Evolutionary conservation across 2,797 vertebrate genomes (phyloP).

Genomic region (Euphonia xanthogaster): DNA sequence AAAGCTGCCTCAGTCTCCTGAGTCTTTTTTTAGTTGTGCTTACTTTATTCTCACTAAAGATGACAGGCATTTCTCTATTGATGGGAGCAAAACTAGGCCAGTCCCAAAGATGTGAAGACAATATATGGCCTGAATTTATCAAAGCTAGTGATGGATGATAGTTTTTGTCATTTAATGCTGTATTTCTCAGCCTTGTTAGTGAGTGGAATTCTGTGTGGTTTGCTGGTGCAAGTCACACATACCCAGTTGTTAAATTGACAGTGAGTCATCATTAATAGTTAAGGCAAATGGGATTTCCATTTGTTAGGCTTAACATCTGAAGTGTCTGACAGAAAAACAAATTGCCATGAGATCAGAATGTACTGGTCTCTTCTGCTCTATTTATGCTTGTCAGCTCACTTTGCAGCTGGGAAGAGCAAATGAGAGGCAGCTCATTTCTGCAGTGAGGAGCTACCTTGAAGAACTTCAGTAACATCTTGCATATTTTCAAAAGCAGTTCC

Average conservation of each 20-base stretch:
- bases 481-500: background rate
- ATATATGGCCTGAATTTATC: background rate
- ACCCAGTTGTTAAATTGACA: background rate
- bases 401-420: background rate
- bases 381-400: conserved; percentile 2
- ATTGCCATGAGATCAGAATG: background rate
- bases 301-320: background rate
- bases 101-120: background rate
- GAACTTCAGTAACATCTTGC: background rate
- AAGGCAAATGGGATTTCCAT: background rate
- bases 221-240: background rate
- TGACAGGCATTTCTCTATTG: background rate
- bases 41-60: background rate
- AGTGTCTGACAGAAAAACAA: conserved; percentile 18
- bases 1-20: background rate
- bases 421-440: background rate
- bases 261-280: background rate
- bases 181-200: background rate
- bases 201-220: background rate
- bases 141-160: background rate
- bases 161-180: background rate
- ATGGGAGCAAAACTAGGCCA: background rate
- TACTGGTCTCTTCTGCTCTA: background rate
- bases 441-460: background rate
- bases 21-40: background rate